Evolutionary conservation across 1,140 invertebrate genomes (phyloP).

Genomic region (Drosophila navojoa): DNA sequence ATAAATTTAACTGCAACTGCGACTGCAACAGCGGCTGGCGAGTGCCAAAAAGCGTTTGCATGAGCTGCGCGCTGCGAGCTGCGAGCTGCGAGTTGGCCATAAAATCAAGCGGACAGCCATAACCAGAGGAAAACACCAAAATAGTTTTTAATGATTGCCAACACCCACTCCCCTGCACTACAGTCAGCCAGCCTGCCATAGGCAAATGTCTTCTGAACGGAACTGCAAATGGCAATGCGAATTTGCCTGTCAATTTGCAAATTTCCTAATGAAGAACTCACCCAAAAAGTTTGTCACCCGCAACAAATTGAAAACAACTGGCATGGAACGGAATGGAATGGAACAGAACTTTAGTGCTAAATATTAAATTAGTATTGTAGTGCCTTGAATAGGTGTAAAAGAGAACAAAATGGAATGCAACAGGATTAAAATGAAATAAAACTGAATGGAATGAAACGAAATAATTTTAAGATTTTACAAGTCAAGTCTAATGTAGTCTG

Average conservation of each 20-base stretch:
- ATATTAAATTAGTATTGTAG: too few relatives aligned
- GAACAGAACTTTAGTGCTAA: not conserved
- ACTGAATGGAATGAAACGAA: too few relatives aligned
- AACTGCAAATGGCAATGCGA: conserved; percentile 60
- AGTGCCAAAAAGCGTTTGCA: conserved; percentile 14
- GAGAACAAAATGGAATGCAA: too few relatives aligned
- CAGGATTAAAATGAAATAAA: too few relatives aligned
- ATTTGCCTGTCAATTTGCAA: conserved; percentile 49
- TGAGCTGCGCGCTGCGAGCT: not conserved
- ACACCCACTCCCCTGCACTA: conserved; percentile 5
- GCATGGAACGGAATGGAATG: conserved; percentile 1
- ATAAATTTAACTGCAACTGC: conserved; percentile 64
- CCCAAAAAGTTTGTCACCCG: conserved; percentile 24
- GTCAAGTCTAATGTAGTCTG: not conserved
- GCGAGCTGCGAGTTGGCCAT: conserved; percentile 37
- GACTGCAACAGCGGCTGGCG: conserved; percentile 17
- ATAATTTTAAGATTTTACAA: too few relatives aligned
- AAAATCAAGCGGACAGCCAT: conserved; percentile 36
- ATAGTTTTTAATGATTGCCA: conserved; percentile 57
- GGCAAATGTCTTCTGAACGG: conserved; percentile 46
- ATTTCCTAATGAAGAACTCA: conserved; percentile 45
- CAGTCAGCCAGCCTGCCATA: not conserved
- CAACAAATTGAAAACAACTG: conserved; percentile 10
- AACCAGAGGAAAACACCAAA: conserved; percentile 32
- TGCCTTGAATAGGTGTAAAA: too few relatives aligned